Conservation (phyloP, 2,888 invertebrate genomes). For the Alviniconcha strummeri region DNA sequence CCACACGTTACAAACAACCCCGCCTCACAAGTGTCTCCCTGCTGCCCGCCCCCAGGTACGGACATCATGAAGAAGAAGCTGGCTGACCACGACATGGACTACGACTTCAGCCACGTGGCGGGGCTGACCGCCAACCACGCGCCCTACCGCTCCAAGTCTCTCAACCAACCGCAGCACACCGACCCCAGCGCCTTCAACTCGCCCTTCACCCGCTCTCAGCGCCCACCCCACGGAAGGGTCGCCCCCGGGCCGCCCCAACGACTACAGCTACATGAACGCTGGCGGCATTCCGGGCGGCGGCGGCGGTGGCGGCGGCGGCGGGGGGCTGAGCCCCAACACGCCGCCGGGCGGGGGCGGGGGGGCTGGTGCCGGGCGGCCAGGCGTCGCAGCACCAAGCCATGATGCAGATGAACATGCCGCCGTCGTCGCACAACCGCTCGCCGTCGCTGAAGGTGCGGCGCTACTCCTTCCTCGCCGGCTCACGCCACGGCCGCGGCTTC, state of each 20-base stretch:
- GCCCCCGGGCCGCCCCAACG: conserved; percentile 40
- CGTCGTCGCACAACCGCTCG: conserved; percentile 56
- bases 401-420: conserved; percentile 29
- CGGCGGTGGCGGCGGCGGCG: neutral
- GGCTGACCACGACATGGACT: conserved; percentile 60
- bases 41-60: conserved; percentile 55
- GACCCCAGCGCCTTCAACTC: conserved; percentile 34
- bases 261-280: conserved; percentile 41
- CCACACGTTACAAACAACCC: too few species aligned
- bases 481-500: conserved; percentile 64
- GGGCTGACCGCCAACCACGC: conserved; percentile 63
- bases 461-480: conserved; percentile 68
- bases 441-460: conserved; percentile 67
- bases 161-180: conserved; percentile 47
- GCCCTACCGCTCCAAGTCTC: conserved; percentile 64
- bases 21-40: too few species aligned
- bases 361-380: neutral
- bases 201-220: conserved; percentile 33
- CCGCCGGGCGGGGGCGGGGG: neutral
- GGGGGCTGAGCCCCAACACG: neutral
- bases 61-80: conserved; percentile 68
- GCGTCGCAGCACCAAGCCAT: neutral
- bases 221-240: conserved; percentile 43
- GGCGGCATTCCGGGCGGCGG: conserved; percentile 10
- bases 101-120: conserved; percentile 55